phyloP scores from a whole-genome alignment of 2,888 invertebrate genomes.

The Nemotelus nigrinus region DNA sequence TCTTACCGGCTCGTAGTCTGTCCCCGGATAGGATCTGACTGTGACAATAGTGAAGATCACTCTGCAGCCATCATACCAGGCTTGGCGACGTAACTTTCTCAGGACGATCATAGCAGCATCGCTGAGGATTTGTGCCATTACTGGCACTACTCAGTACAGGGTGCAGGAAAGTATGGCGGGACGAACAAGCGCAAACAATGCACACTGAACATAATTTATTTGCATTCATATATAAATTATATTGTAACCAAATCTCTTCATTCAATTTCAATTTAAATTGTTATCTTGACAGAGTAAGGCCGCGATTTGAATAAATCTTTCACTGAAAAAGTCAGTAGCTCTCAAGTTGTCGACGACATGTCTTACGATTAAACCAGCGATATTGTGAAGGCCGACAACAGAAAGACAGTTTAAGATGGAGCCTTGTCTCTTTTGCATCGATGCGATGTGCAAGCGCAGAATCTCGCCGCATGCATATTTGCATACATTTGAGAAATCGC shows the following conservation, averaged over 20 bases:
- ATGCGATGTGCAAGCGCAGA: not conserved
- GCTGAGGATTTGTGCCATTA: not conserved
- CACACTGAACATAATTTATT: conserved; percentile 58
- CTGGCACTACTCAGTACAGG: not conserved
- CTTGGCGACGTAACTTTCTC: conserved; percentile 17
- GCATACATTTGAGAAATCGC: conserved; percentile 30
- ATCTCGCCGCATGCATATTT: conserved; percentile 16
- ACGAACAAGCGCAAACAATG: conserved; percentile 48
- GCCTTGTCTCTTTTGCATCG: conserved; percentile 32
- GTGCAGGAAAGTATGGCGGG: not conserved
- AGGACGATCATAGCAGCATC: conserved; percentile 24
- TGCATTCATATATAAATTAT: conserved; percentile 64
- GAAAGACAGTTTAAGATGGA: conserved; percentile 41
- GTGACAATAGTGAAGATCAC: conserved; percentile 9
- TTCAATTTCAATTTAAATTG: conserved; percentile 65
- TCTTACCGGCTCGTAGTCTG: conserved; percentile 19
- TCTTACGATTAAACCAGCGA: conserved; percentile 54
- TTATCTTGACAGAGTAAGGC: conserved; percentile 62
- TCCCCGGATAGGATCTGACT: conserved; percentile 22
- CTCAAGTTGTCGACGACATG: conserved; percentile 57
- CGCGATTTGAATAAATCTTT: conserved; percentile 60
- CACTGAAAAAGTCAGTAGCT: conserved; percentile 52
- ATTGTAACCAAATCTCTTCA: conserved; percentile 65
- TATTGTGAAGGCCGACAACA: conserved; percentile 39
- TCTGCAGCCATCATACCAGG: not conserved